Percentiles rank a stretch among this genome's conserved stretches.
These are phyloP conservation scores for Rhagium mordax DNA, from an alignment of 2,888 invertebrate genomes.

Conservation along the genomic window DNA sequence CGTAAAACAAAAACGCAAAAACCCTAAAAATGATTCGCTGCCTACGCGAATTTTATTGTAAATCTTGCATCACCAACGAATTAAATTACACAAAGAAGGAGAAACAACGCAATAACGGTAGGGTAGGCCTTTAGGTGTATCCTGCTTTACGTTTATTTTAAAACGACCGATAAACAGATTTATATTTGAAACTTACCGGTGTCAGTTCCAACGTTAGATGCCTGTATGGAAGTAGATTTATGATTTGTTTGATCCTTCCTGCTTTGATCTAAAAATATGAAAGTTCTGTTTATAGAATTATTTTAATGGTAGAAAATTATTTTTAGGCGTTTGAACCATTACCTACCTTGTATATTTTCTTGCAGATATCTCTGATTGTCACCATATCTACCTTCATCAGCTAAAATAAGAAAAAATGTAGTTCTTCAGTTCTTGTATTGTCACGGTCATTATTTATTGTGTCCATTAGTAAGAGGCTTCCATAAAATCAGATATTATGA, in stretches of 20 bases:
- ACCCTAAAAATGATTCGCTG: not conserved
- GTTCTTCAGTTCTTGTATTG: not conserved
- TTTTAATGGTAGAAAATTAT: slow-evolving; percentile 8
- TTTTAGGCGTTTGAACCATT: not conserved
- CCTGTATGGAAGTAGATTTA: slow-evolving; percentile 27
- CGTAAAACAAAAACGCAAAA: too few species aligned
- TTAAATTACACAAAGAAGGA: too few species aligned
- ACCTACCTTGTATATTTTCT: slow-evolving; percentile 34
- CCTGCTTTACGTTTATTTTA: not conserved
- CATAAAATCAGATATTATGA: too few species aligned
- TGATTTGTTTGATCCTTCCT: slow-evolving; percentile 26
- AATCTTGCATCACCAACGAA: not conserved
- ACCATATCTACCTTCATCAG: slow-evolving; percentile 30
- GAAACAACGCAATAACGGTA: too few species aligned
- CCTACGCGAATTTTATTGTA: not conserved
- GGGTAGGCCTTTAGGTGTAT: not conserved
- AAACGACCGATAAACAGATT: not conserved
- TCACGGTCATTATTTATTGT: too few species aligned
- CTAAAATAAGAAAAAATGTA: slow-evolving; percentile 39
- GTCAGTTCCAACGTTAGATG: slow-evolving; percentile 20
- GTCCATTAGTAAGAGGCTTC: too few species aligned
- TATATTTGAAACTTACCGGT: slow-evolving; percentile 26
- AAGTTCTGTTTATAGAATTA: not conserved
- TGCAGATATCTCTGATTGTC: slow-evolving; percentile 36
- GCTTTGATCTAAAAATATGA: slow-evolving; percentile 29